phyloP scores from a whole-genome alignment of 2,888 invertebrate species.

The Tenthredo amoena region DNA sequence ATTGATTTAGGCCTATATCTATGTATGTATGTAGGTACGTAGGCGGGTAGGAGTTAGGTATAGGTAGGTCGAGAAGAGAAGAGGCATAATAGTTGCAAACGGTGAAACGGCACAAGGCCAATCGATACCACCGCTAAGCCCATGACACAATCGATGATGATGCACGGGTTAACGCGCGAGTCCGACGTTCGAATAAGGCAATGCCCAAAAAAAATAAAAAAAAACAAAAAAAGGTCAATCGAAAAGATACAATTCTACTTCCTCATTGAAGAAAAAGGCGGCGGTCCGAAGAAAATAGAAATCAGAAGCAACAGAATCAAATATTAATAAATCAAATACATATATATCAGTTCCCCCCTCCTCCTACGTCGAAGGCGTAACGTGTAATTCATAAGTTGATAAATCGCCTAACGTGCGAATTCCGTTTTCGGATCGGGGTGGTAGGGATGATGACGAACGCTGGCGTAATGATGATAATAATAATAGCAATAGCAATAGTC shows the following conservation, averaged over 20 bases:
- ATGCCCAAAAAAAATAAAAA: not conserved
- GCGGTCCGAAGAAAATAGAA: not conserved
- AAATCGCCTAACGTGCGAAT: constrained; percentile 15
- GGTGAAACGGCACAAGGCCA: constrained; percentile 35
- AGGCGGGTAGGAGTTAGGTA: not conserved
- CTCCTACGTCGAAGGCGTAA: not conserved
- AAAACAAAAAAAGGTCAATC: not conserved
- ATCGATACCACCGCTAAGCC: constrained; percentile 16
- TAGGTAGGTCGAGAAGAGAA: not conserved
- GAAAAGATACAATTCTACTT: not conserved
- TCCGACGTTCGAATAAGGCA: constrained; percentile 6
- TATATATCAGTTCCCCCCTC: not conserved
- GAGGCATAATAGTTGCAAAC: constrained; percentile 13
- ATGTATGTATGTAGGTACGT: not conserved
- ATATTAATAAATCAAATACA: not conserved
- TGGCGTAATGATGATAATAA: not conserved
- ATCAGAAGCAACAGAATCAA: not conserved
- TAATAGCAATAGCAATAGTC: not conserved
- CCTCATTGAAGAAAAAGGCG: not conserved
- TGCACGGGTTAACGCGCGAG: constrained; percentile 21
- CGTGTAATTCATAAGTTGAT: constrained; percentile 19
- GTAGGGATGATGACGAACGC: not conserved
- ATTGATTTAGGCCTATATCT: constrained; percentile 9
- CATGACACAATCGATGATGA: constrained; percentile 37
- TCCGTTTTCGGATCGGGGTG: not conserved